These are phyloP conservation scores for Acrocyrtus sp. DNA, from an alignment of 2,888 invertebrate genomes.

Conservation along the genomic window DNA sequence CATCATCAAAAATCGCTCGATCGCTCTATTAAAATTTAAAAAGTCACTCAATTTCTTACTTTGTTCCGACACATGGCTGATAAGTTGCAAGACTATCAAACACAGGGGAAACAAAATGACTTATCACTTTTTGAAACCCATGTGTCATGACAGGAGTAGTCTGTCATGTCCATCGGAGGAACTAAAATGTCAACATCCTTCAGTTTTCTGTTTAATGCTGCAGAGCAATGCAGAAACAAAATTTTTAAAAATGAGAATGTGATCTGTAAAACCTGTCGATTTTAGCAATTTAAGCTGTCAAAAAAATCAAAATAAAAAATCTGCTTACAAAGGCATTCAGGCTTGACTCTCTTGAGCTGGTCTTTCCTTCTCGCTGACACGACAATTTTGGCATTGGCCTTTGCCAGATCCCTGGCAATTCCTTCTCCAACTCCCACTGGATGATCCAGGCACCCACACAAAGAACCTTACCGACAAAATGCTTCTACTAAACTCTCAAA, in stretches of 20 bases:
- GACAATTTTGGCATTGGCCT: conserved; percentile 73
- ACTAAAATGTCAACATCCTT: conserved; percentile 74
- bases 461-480: conserved; percentile 24
- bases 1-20: too few relatives aligned
- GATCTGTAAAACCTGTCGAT: too few relatives aligned
- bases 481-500: conserved; percentile 15
- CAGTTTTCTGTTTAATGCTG: conserved; percentile 64
- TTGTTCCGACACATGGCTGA: too few relatives aligned
- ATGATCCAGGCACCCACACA: conserved; percentile 39
- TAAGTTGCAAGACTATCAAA: conserved; percentile 65
- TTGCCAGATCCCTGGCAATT: conserved; percentile 76
- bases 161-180: conserved; percentile 75
- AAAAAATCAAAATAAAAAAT: not conserved
- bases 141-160: conserved; percentile 72
- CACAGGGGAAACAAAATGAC: conserved; percentile 80
- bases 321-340: conserved; percentile 68
- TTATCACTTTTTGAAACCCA: conserved; percentile 72
- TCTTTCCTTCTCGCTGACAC: conserved; percentile 75
- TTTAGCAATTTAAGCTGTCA: not conserved
- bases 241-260: not conserved
- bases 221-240: conserved; percentile 14
- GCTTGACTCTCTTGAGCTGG: conserved; percentile 75
- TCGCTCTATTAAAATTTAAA: too few relatives aligned
- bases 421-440: conserved; percentile 61
- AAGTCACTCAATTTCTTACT: too few relatives aligned